Conservation (phyloP, 2,113 vertebrate species). For the Acanthochromis polyacanthus region DNA sequence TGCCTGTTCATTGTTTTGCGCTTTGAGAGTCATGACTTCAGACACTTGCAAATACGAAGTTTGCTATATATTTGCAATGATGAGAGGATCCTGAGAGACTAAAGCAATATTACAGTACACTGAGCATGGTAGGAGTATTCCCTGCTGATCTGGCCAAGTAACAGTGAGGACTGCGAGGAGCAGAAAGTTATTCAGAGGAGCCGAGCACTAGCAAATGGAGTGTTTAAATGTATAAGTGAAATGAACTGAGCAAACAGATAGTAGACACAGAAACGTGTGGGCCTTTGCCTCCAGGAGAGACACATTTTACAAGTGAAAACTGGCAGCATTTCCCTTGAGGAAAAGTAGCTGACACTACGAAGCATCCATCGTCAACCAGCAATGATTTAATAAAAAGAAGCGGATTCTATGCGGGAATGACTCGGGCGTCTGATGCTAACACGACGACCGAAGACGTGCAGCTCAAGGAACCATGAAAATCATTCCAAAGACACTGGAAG, state of each 20-base stretch:
- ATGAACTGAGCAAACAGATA: not conserved
- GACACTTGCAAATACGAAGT: conserved; percentile 58
- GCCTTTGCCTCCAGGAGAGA: not conserved
- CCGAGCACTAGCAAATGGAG: conserved; percentile 2
- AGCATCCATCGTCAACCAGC: not conserved
- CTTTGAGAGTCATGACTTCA: conserved; percentile 60
- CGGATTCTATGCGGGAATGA: conserved; percentile 24
- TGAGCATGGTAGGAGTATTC: conserved; percentile 59
- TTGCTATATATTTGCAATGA: conserved; percentile 54
- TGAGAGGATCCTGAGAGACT: conserved; percentile 44
- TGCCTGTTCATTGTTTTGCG: conserved; percentile 39
- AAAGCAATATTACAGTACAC: conserved; percentile 56
- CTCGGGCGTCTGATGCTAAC: conserved; percentile 32
- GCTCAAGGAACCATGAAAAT: conserved; percentile 52
- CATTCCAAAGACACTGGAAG: conserved; percentile 43
- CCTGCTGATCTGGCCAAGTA: conserved; percentile 45
- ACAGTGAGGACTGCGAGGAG: conserved; percentile 29
- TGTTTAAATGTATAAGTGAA: conserved; percentile 17
- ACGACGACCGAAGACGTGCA: conserved; percentile 21
- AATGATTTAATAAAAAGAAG: conserved; percentile 22
- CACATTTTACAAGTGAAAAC: conserved; percentile 6
- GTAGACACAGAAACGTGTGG: not conserved
- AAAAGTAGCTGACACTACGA: conserved; percentile 14
- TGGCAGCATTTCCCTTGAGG: conserved; percentile 11
- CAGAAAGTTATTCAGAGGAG: conserved; percentile 27